These are phyloP conservation scores for Pseudonaja textilis DNA, from an alignment of 2,113 vertebrate genomes.

Conservation along the genomic window DNA sequence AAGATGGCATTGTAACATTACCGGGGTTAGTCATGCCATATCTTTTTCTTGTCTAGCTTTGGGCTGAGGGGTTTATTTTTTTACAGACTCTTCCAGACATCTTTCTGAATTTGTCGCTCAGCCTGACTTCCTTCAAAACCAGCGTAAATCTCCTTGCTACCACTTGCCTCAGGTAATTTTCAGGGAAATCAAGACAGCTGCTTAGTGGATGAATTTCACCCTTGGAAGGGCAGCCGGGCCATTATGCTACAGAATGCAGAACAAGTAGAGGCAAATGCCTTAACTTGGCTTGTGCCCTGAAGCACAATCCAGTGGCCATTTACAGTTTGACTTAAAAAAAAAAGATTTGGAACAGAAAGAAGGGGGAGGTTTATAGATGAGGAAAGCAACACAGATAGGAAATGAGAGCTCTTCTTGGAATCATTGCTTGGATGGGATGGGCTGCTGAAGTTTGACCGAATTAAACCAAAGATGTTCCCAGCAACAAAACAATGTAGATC, in stretches of 20 bases:
- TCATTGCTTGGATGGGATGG: neutral
- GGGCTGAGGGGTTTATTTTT: neutral
- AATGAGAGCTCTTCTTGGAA: neutral
- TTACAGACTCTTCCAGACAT: neutral
- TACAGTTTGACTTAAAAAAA: neutral
- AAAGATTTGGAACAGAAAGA: neutral
- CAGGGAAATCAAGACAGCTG: slow-evolving; percentile 1
- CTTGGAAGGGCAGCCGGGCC: neutral
- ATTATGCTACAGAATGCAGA: neutral
- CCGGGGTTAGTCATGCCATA: neutral
- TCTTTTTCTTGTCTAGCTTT: neutral
- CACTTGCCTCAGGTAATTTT: neutral
- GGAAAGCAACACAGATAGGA: slow-evolving; percentile 3
- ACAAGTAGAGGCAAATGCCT: slow-evolving; percentile 24
- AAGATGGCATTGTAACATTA: neutral
- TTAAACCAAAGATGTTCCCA: neutral
- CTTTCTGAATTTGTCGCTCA: neutral
- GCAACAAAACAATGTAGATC: too few species aligned
- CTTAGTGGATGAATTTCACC: neutral
- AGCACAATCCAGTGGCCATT: slow-evolving; percentile 13
- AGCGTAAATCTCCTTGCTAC: neutral
- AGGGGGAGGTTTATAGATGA: neutral
- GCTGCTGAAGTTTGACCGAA: neutral
- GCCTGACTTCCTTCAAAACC: neutral
- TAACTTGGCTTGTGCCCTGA: neutral